These are phyloP conservation scores for Drosophila kuntzei DNA, from an alignment of 2,888 invertebrate species.

Conservation along the genomic window DNA sequence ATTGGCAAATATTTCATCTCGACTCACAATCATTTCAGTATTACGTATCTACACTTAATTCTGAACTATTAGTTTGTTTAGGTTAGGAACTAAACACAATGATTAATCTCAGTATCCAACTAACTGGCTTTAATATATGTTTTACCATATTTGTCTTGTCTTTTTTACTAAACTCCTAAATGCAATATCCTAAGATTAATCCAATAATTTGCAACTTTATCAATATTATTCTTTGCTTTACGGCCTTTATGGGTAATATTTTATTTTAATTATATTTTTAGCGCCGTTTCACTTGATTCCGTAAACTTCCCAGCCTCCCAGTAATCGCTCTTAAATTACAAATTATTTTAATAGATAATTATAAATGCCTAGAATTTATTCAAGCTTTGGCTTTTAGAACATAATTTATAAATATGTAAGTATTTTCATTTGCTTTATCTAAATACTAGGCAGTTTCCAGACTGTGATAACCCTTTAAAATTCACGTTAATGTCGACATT, in stretches of 20 bases:
- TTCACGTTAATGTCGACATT: background rate
- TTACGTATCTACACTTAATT: slow-evolving; percentile 4
- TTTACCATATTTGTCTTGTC: background rate
- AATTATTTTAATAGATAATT: slow-evolving; percentile 8
- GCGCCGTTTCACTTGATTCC: slow-evolving; percentile 71
- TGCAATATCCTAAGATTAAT: slow-evolving; percentile 10
- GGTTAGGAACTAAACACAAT: slow-evolving; percentile 8
- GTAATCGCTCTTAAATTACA: slow-evolving; percentile 17
- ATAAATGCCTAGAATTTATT: slow-evolving; percentile 4
- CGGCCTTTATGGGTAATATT: slow-evolving; percentile 41
- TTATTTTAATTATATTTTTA: slow-evolving; percentile 71
- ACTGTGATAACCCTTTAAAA: slow-evolving; percentile 10
- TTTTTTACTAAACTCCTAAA: slow-evolving; percentile 6
- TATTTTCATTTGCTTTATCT: slow-evolving; percentile 33
- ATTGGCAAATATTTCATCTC: slow-evolving; percentile 39
- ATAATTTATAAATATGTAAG: slow-evolving; percentile 37
- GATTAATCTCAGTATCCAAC: background rate
- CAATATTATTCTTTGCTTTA: slow-evolving; percentile 22
- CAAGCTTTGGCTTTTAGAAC: slow-evolving; percentile 16
- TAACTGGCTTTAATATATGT: background rate
- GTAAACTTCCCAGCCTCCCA: slow-evolving; percentile 42
- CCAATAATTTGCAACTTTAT: slow-evolving; percentile 2
- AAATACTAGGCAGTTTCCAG: slow-evolving; percentile 6
- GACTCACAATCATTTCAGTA: slow-evolving; percentile 26
- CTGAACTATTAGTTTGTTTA: background rate